Base-by-base conservation (phyloP, 2,113 vertebrate species). In the Dicentrarchus labrax region DNA sequence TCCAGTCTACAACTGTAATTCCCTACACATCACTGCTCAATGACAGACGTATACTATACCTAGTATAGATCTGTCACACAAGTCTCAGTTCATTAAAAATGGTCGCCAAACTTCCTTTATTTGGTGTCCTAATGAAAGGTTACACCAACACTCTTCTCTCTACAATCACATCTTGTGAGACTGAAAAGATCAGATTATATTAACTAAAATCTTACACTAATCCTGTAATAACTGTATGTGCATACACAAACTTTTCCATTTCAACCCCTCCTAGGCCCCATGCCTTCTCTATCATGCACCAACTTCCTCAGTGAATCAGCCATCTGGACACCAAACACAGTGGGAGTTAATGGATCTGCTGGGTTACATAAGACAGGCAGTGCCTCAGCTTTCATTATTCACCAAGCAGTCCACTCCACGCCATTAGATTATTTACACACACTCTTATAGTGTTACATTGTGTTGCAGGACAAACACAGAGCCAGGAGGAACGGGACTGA, bases 261-360 rank as follows among this genome's bases (percentile, higher is more conserved):
- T 43, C 50, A 53, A 0, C 45, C 76, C 61, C 39, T 66, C 38
- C 17, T 0, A 39, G 76, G 74, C 73, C 88, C 72, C 19, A 45
- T 57, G 68, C 45, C 53, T 53, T 30, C 51, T 83, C 81, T 64
- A 38, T 84, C 36, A 50, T 78, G 64, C 50, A 13, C 78, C 19
- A 10, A 76, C 71, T 81, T 80, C 80, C 88, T 78, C 72, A 61
- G 82, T 75, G 6, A 90, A 80, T 84, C 48, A 80, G 88, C 92
- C 91, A 93, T 93, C 92, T 94, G 92, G 85, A 89, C 84, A 74
- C 72, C 78, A 80, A 89, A 87, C 91, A 83, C 82, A 78, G 83
- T 54, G 71, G 83, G 45, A 85, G 78, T 69, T 83, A 85, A 90
- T 78, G 80, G 89, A 79, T 91, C 83, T 72, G 74, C 84, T 50